A percentile compares a stretch with the other conserved stretches of the same genome.
These are phyloP conservation scores for Chalcis sispes DNA, from an alignment of 2,888 invertebrate genomes.

Conservation along the genomic window DNA sequence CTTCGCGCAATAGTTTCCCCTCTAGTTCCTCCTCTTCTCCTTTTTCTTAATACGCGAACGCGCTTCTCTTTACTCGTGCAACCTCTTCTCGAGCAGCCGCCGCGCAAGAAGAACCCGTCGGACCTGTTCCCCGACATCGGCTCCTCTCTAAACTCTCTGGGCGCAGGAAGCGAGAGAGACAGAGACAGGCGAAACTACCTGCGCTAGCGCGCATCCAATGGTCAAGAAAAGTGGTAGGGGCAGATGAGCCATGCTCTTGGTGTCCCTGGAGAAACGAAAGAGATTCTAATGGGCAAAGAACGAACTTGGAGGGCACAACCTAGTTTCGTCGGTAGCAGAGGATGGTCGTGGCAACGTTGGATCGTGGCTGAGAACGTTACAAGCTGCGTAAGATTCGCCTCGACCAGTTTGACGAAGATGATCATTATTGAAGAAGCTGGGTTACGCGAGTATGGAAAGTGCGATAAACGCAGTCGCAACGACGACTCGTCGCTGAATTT, in stretches of 20 bases:
- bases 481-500: constrained; percentile 16
- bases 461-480: background rate
- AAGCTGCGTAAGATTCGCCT: constrained; percentile 10
- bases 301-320: constrained; percentile 21
- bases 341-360: constrained; percentile 9
- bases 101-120: constrained; percentile 62
- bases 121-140: constrained; percentile 65
- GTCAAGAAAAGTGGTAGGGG: constrained; percentile 50
- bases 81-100: constrained; percentile 22
- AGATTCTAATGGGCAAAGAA: constrained; percentile 41
- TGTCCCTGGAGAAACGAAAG: constrained; percentile 22
- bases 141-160: constrained; percentile 44
- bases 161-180: constrained; percentile 54
- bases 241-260: constrained; percentile 16
- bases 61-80: constrained; percentile 22
- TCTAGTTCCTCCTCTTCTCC: too few relatives aligned
- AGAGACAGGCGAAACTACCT: constrained; percentile 60
- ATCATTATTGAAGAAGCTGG: constrained; percentile 29
- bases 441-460: background rate
- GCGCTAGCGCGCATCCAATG: constrained; percentile 54
- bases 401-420: constrained; percentile 32
- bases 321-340: constrained; percentile 46
- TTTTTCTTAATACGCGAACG: background rate
- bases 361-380: background rate
- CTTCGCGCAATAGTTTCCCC: too few relatives aligned